Base-by-base conservation (phyloP, 2,888 invertebrate genomes). In the Drosophila nr. perissopoda region DNA sequence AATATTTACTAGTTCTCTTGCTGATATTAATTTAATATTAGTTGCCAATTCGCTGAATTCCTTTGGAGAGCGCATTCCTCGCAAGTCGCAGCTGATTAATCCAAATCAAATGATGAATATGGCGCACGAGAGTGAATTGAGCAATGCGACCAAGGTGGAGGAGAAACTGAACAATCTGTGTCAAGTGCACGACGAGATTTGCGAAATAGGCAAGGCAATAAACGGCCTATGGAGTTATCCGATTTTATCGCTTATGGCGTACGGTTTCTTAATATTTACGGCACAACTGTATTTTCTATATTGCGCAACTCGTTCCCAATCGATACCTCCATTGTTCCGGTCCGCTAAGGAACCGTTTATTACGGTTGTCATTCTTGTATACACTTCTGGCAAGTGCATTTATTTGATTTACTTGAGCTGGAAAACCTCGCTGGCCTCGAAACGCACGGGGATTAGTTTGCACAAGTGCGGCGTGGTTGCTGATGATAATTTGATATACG, bases 191-290 rank as follows among this genome's bases (percentile, higher is more conserved):
- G 93, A 93, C 79, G 93, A 93, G 80, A 90, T 93, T 45, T 93
- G 93, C 67, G 93, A 93, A 80, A 91, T 93, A 74, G 93, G 92
- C 48, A 93, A 92, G 73, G 77, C 85, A 10, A 78, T 93, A 38
- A 93, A 93, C 76, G 91, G 91, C 21, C 78, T 93, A 36, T 93
- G 92, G 92, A 93, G 92, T 65, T 91, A 92, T 80, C 93, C 93
- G 5, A 92, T 93, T 62, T 74, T 93, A 16, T 82, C 93, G 1
- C 68, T 93, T 29, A 93, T 93, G 93, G 93, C 93, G 4, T 92
- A 93, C 69, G 93, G 93, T 1, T 93, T 93, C 72, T 86, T 93
- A 7, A 92, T 91, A 69, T 93, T 93, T 69, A 93, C 93, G 4
- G 93, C 93, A 1, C 93, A 93, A 69, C 77, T 93, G 48, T 93